Conservation (phyloP, 1,140 invertebrate species). For the Dendroctonus ponderosae region DNA sequence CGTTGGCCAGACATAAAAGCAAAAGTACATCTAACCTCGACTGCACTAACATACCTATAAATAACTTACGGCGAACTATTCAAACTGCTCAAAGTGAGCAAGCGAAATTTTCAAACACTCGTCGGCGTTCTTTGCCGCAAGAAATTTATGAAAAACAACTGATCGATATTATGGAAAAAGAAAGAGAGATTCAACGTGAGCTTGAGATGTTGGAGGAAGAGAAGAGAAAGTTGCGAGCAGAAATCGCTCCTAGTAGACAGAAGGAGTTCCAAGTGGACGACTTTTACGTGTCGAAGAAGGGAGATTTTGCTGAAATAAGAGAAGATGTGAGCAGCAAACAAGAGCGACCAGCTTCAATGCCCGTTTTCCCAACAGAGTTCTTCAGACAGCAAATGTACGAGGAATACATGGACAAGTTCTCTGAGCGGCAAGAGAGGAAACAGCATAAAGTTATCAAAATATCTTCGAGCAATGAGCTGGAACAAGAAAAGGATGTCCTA, state of each 20-base stretch:
- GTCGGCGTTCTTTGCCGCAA: constrained; percentile 61
- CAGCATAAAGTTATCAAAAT: constrained; percentile 78
- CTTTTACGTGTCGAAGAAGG: constrained; percentile 45
- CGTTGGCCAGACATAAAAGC: constrained; percentile 50
- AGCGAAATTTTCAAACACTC: constrained; percentile 43
- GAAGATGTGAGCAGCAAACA: constrained; percentile 21
- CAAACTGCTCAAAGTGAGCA: constrained; percentile 42
- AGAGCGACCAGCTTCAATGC: constrained; percentile 36
- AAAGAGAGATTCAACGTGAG: constrained; percentile 63
- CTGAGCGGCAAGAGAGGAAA: constrained; percentile 73
- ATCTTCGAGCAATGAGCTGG: constrained; percentile 38
- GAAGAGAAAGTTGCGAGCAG: constrained; percentile 49
- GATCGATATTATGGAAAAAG: constrained; percentile 65
- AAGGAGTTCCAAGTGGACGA: constrained; percentile 41
- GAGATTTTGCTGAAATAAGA: constrained; percentile 39
- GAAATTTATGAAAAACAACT: constrained; percentile 68
- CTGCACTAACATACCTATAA: constrained; percentile 34
- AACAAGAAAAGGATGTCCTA: constrained; percentile 3
- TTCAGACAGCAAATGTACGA: constrained; percentile 77
- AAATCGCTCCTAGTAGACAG: constrained; percentile 35
- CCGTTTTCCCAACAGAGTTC: constrained; percentile 58
- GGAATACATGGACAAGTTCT: constrained; percentile 76
- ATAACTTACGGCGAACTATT: constrained; percentile 48
- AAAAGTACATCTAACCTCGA: constrained; percentile 39
- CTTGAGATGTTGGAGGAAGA: constrained; percentile 59